phyloP scores from a whole-genome alignment of 2,797 vertebrate genomes.

The Myripristis murdjan region DNA sequence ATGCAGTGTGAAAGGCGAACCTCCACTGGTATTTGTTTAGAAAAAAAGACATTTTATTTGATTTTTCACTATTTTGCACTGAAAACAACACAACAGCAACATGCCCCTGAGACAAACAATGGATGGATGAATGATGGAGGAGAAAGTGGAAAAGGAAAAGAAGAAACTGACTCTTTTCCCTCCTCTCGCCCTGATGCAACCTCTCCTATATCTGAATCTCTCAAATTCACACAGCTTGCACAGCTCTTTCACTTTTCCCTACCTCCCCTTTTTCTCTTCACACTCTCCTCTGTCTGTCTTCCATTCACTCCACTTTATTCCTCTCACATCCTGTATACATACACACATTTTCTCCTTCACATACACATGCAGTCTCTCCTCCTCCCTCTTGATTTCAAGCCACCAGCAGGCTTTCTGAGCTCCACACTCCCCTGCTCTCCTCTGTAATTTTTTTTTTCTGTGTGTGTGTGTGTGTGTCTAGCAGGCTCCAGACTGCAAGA shows the following conservation, averaged over 20 bases:
- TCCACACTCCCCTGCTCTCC: not conserved
- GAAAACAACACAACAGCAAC: slow-evolving; percentile 20
- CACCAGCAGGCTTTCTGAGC: slow-evolving; percentile 1
- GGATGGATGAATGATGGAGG: slow-evolving; percentile 17
- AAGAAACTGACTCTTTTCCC: not conserved
- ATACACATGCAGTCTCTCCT: slow-evolving; percentile 2
- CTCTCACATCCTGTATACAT: too few species aligned
- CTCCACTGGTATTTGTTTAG: slow-evolving; percentile 50
- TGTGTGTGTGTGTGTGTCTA: too few species aligned
- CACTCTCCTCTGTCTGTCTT: slow-evolving; percentile 17
- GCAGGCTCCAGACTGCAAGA: slow-evolving; percentile 89
- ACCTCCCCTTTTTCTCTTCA: not conserved
- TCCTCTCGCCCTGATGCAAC: not conserved
- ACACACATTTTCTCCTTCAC: slow-evolving; percentile 6
- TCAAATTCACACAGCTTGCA: not conserved
- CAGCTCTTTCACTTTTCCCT: not conserved
- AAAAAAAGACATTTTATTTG: slow-evolving; percentile 71
- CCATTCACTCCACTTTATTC: not conserved
- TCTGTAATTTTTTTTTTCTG: too few species aligned
- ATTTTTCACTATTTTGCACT: slow-evolving; percentile 55
- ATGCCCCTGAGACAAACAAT: slow-evolving; percentile 28
- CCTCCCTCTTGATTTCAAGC: slow-evolving; percentile 25
- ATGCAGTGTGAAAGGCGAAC: not conserved
- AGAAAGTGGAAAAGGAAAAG: too few species aligned
- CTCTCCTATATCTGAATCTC: not conserved